Conservation (phyloP, 2,888 invertebrate species). For the Eristalis pertinax region DNA sequence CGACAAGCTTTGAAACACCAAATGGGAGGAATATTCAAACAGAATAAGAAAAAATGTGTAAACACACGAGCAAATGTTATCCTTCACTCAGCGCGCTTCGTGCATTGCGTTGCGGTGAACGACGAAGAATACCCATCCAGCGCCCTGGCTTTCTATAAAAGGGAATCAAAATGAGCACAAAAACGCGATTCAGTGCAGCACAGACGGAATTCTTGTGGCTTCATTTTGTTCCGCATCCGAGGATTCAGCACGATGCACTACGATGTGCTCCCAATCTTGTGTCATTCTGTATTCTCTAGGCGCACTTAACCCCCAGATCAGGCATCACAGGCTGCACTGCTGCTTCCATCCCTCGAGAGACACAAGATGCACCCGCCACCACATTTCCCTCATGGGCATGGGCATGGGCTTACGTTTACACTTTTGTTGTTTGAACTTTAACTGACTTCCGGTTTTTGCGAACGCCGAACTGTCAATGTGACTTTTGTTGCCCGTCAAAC, state of each 20-base stretch:
- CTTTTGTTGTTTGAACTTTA: not conserved
- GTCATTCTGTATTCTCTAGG: conserved; percentile 30
- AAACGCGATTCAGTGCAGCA: conserved; percentile 34
- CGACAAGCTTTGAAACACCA: conserved; percentile 11
- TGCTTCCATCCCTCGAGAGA: not conserved
- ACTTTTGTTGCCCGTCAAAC: conserved; percentile 36
- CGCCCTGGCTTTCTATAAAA: conserved; percentile 15
- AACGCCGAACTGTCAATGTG: conserved; percentile 27
- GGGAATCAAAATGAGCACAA: conserved; percentile 25
- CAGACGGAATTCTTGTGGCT: conserved; percentile 57
- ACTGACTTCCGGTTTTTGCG: conserved; percentile 12
- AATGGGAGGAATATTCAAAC: conserved; percentile 25
- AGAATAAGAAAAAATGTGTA: conserved; percentile 33
- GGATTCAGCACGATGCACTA: conserved; percentile 23
- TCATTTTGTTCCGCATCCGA: conserved; percentile 19
- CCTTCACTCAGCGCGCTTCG: conserved; percentile 51
- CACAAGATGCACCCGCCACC: not conserved
- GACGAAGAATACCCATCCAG: conserved; percentile 8
- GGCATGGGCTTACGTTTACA: not conserved
- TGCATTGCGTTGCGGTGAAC: conserved; percentile 34
- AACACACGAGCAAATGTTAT: conserved; percentile 56
- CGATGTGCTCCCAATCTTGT: not conserved
- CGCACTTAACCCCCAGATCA: conserved; percentile 34
- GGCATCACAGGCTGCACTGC: conserved; percentile 18
- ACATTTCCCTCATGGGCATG: not conserved